These are phyloP conservation scores for Crematogaster levior DNA, from an alignment of 2,888 invertebrate species.

Conservation along the genomic window DNA sequence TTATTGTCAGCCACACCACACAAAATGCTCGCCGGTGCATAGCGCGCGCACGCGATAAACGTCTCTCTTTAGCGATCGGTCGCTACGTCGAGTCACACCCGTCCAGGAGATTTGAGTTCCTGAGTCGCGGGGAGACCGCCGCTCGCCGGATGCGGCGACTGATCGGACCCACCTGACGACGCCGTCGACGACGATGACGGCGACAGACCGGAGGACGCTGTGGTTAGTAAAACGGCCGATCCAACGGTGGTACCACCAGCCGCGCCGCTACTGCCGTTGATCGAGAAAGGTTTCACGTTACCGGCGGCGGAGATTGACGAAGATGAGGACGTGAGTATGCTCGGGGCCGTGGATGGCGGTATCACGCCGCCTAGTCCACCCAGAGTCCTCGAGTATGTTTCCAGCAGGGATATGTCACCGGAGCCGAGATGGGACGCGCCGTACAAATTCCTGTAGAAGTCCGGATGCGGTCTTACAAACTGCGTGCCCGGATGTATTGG, in stretches of 20 bases:
- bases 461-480: conserved; percentile 90
- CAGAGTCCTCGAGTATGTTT: conserved; percentile 90
- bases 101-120: conserved; percentile 84
- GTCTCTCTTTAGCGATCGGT: conserved; percentile 65
- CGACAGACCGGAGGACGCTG: conserved; percentile 87
- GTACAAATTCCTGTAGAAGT: conserved; percentile 93
- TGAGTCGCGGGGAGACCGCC: conserved; percentile 78
- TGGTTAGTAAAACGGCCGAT: conserved; percentile 87
- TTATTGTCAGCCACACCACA: conserved; percentile 83
- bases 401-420: conserved; percentile 90
- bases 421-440: conserved; percentile 88
- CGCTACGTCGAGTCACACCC: conserved; percentile 81
- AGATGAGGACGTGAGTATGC: conserved; percentile 86
- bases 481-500: conserved; percentile 88
- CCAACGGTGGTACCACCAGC: conserved; percentile 52
- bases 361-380: conserved; percentile 86
- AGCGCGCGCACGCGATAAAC: conserved; percentile 50
- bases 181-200: conserved; percentile 88
- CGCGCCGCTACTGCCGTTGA: conserved; percentile 83
- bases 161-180: conserved; percentile 86
- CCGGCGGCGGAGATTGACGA: conserved; percentile 86
- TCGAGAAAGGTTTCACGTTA: conserved; percentile 86
- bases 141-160: conserved; percentile 80
- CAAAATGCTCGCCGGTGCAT: conserved; percentile 54
- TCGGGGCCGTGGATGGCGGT: conserved; percentile 80